These are phyloP conservation scores for Silurus glanis DNA, from an alignment of 2,113 vertebrate genomes.

Conservation along the genomic window DNA sequence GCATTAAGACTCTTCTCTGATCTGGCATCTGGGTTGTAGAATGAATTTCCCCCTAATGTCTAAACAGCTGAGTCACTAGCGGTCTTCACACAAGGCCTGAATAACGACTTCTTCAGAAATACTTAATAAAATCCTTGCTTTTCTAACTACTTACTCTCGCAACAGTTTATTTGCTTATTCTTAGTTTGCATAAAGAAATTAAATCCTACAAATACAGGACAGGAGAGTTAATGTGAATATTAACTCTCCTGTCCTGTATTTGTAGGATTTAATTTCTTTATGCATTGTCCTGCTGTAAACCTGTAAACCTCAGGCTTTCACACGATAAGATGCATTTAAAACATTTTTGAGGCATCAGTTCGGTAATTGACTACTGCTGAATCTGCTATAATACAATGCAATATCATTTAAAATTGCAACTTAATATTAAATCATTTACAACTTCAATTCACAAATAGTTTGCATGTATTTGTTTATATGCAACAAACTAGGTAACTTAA, in stretches of 20 bases:
- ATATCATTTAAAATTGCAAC: neutral
- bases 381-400: neutral
- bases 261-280: neutral
- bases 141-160: too few relatives aligned
- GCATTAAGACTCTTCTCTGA: too few relatives aligned
- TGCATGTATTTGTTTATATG: neutral
- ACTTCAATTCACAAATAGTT: neutral
- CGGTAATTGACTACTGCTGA: neutral
- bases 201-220: neutral
- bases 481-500: too few relatives aligned
- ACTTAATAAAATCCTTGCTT: too few relatives aligned
- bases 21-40: too few relatives aligned
- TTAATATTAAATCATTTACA: neutral
- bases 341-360: neutral
- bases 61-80: too few relatives aligned
- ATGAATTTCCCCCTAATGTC: too few relatives aligned
- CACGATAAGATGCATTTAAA: neutral
- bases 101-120: too few relatives aligned
- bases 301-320: neutral
- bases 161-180: too few relatives aligned
- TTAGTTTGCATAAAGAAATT: neutral
- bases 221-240: too few relatives aligned
- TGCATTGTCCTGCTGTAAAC: neutral
- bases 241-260: neutral
- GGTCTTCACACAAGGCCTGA: too few relatives aligned